phyloP scores from a whole-genome alignment of 2,797 vertebrate genomes.

The Rhincodon typus region DNA sequence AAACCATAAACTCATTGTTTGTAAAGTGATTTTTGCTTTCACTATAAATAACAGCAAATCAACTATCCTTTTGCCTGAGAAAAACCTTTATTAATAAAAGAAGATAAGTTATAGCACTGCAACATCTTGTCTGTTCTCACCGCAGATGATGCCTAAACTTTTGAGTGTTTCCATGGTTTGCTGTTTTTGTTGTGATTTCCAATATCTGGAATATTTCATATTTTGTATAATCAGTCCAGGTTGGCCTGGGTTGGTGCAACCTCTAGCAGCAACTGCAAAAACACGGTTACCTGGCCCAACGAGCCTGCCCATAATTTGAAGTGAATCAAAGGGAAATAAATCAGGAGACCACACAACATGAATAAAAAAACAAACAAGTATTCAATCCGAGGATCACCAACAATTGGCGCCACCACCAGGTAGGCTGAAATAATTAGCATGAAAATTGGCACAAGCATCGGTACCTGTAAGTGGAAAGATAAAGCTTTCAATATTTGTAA shows the following conservation, averaged over 20 bases:
- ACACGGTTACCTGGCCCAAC: conserved; percentile 61
- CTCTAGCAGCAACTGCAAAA: conserved; percentile 78
- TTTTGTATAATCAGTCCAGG: conserved; percentile 11
- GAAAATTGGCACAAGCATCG: conserved; percentile 68
- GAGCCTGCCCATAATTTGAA: conserved; percentile 63
- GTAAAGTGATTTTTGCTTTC: not conserved
- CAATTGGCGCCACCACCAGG: conserved; percentile 74
- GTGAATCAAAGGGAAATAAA: conserved; percentile 74
- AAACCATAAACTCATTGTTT: not conserved
- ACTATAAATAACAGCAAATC: not conserved
- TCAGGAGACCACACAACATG: conserved; percentile 66
- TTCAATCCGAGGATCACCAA: conserved; percentile 71
- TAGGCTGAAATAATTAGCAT: conserved; percentile 66
- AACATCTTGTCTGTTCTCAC: not conserved
- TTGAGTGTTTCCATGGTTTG: not conserved
- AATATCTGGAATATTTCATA: not conserved
- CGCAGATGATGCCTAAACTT: too few species aligned
- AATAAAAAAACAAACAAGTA: conserved; percentile 73
- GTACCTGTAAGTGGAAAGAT: conserved; percentile 61
- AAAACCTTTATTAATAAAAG: not conserved
- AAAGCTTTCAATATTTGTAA: conserved; percentile 40
- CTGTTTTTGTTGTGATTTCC: not conserved
- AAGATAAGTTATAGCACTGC: not conserved
- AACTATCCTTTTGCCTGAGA: not conserved
- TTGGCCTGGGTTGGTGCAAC: conserved; percentile 69